Base-by-base conservation (phyloP, 2,797 vertebrate species). In the Xenentodon cancila region DNA sequence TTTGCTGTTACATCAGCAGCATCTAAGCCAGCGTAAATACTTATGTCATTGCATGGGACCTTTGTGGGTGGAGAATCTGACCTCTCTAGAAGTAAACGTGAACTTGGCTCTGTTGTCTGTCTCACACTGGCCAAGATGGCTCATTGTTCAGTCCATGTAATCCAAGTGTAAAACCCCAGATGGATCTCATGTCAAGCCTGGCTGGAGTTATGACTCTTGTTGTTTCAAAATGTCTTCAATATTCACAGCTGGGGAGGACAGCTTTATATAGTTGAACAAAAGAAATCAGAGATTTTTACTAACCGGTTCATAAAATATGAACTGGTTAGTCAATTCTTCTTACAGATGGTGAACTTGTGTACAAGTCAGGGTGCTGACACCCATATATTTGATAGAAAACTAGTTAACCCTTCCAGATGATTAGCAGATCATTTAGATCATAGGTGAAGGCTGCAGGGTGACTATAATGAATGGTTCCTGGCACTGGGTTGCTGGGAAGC, bases 21-120 rank as follows among this genome's bases (percentile, higher is more conserved):
- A 37, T 37, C 43, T 13, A 53, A 34, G 80, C 84, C 85, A 89
- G 68, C 62, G 62, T 80, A 89, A 89, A 88, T 82, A 86, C 71
- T 81, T 72, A 60, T 73, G 68, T 88, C 78, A 88, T 58, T 50
- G 47, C 63, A 19, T 60, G 25, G 30, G 64, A 77, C 69, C 64
- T 27, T n/a, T 64, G 59, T 73, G 69, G 82, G 81, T 75, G 81
- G 86, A 79, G 67, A 64, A 40, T 49, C 61, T 83, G 77, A 86
- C 73, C 73, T 69, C 61, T 79, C 22, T 45, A 8, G n/a, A 80
- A 67, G 56, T 73, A 53, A 75, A 79, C 81, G 67, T 82, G 59
- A 86, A 76, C 77, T 80, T 76, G 76, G 71, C 71, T 73, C 53
- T 17, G 7, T 50, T 58, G 34, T 64, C 56, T 40, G 37, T 46